A percentile compares a stretch with the other conserved stretches of the same genome.
phyloP scores from a whole-genome alignment of 2,113 vertebrate genomes.

The Odocoileus virginianus region DNA sequence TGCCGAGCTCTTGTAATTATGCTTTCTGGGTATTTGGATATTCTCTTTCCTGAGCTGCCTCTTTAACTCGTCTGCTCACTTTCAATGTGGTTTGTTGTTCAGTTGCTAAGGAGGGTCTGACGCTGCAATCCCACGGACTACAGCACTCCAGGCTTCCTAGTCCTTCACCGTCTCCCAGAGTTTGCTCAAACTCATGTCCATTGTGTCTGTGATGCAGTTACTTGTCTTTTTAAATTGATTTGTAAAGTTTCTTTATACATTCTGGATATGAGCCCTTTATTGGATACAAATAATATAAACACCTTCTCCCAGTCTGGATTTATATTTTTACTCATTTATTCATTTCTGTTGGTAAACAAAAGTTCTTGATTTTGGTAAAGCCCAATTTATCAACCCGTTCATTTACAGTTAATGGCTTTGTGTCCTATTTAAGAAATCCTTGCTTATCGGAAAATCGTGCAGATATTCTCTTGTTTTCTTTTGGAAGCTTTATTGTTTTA shows the following conservation, averaged over 20 bases:
- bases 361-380: neutral
- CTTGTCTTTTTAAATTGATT: neutral
- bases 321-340: neutral
- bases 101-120: neutral
- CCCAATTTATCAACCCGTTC: neutral
- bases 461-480: neutral
- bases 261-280: neutral
- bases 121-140: rapidly evolving
- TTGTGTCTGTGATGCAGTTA: neutral
- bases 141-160: neutral
- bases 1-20: neutral
- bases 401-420: neutral
- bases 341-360: neutral
- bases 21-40: neutral
- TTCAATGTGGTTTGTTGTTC: neutral
- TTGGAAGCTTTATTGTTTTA: neutral
- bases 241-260: neutral
- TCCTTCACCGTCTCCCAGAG: rapidly evolving
- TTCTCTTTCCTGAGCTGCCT: neutral
- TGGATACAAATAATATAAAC: neutral
- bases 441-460: neutral
- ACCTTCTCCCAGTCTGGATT: neutral
- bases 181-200: neutral
- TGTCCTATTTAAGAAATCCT: neutral
- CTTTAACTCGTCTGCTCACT: neutral